A percentile compares a stretch with the other conserved stretches of the same genome.
phyloP scores from a whole-genome alignment of 1,140 invertebrate genomes.

The Drosophila mayri region DNA sequence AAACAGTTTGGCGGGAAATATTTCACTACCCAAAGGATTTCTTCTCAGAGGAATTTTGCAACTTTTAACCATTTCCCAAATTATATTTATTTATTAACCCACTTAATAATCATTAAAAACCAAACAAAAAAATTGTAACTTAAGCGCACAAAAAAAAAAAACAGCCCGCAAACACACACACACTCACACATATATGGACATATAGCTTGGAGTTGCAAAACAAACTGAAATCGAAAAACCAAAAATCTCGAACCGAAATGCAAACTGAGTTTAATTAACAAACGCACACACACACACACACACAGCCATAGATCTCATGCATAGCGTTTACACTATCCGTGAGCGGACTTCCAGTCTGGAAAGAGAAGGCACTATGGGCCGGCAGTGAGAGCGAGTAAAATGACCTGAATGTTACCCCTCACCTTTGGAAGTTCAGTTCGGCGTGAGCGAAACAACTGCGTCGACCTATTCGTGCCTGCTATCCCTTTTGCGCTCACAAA shows the following conservation, averaged over 20 bases:
- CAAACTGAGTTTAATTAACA: slow-evolving; percentile 59
- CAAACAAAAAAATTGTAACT: slow-evolving; percentile 13
- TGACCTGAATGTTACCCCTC: slow-evolving; percentile 50
- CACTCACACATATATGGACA: slow-evolving; percentile 25
- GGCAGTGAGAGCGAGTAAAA: slow-evolving; percentile 1
- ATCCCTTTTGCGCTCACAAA: slow-evolving; percentile 62
- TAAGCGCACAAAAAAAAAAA: slow-evolving; percentile 32
- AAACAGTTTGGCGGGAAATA: slow-evolving; percentile 19
- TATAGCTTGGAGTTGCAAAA: slow-evolving; percentile 70
- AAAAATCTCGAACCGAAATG: slow-evolving; percentile 35
- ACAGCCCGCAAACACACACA: slow-evolving; percentile 33
- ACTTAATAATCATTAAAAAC: slow-evolving; percentile 14
- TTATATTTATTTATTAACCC: slow-evolving; percentile 5
- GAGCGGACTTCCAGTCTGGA: slow-evolving; percentile 58
- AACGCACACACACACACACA: slow-evolving; percentile 19
- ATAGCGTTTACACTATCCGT: slow-evolving; percentile 63
- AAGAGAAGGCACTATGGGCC: neutral
- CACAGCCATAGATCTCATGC: slow-evolving; percentile 21
- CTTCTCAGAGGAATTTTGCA: too few relatives aligned
- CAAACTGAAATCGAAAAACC: slow-evolving; percentile 68
- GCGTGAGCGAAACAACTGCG: slow-evolving; percentile 4
- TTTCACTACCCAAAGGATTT: neutral
- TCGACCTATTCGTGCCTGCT: neutral
- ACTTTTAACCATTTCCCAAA: neutral
- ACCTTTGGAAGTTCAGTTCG: slow-evolving; percentile 46